phyloP scores from a whole-genome alignment of 2,113 vertebrate species.

The Spermophilus dauricus region DNA sequence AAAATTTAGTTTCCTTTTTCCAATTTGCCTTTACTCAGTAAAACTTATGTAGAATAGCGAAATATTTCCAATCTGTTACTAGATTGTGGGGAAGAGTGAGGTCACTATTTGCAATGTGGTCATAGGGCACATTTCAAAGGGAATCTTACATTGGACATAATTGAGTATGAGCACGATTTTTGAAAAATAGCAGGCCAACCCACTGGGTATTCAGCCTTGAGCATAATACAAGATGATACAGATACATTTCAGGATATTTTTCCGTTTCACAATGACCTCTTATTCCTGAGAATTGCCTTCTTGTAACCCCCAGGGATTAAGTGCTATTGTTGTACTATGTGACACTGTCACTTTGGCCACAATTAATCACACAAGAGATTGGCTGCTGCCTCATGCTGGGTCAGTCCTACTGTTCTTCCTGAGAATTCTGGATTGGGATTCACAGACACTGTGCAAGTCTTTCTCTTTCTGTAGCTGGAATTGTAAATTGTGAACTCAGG shows the following conservation, averaged over 20 bases:
- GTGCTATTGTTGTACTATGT: neutral
- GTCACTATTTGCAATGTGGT: neutral
- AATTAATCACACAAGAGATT: slow-evolving; percentile 51
- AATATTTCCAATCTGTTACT: neutral
- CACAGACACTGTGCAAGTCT: neutral
- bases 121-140: neutral
- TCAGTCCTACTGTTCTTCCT: neutral
- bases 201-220: neutral
- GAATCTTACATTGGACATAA: neutral
- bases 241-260: neutral
- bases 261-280: slow-evolving; percentile 13
- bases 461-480: neutral
- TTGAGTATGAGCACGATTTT: neutral
- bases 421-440: slow-evolving; percentile 9
- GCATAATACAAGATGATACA: neutral
- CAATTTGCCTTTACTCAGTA: neutral
- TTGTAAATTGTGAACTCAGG: neutral
- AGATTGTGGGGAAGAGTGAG: neutral
- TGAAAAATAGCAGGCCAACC: neutral
- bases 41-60: neutral
- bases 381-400: neutral
- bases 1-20: slow-evolving; percentile 1
- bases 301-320: neutral
- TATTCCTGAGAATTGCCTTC: neutral
- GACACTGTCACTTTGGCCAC: slow-evolving; percentile 16